These are phyloP conservation scores for Microplitis manilae DNA, from an alignment of 2,888 invertebrate genomes.

Conservation along the genomic window DNA sequence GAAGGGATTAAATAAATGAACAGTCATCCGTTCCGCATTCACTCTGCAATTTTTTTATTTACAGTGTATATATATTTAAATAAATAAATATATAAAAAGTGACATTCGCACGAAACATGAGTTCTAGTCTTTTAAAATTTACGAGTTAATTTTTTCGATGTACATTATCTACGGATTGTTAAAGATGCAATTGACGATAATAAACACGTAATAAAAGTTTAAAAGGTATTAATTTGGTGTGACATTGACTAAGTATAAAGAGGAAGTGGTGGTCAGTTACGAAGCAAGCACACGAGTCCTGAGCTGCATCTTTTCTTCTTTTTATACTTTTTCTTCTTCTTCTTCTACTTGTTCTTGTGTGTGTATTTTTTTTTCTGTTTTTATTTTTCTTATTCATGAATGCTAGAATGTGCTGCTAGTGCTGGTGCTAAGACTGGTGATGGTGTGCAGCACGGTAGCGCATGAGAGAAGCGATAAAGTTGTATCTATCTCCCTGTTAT, in stretches of 20 bases:
- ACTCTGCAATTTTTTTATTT: too few relatives aligned
- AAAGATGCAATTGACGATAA: neutral
- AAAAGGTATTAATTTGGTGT: constrained; percentile 11
- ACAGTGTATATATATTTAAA: too few relatives aligned
- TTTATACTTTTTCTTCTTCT: neutral
- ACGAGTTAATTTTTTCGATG: too few relatives aligned
- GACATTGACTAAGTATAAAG: constrained; percentile 7
- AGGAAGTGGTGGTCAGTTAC: constrained; percentile 29
- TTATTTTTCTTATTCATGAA: neutral
- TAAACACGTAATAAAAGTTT: constrained; percentile 12
- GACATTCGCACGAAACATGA: too few relatives aligned
- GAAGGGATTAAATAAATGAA: too few relatives aligned
- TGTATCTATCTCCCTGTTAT: constrained; percentile 66
- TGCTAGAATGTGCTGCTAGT: neutral
- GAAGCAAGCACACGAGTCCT: constrained; percentile 24
- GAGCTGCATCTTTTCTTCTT: neutral
- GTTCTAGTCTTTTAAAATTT: too few relatives aligned
- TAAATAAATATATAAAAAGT: too few relatives aligned
- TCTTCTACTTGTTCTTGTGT: neutral
- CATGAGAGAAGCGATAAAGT: constrained; percentile 58
- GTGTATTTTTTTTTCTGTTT: neutral
- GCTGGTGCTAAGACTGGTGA: constrained; percentile 2
- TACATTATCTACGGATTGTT: too few relatives aligned
- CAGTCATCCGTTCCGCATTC: too few relatives aligned
- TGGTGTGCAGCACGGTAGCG: constrained; percentile 50